These are phyloP conservation scores for Melopsittacus undulatus DNA, from an alignment of 2,797 vertebrate genomes.

Conservation along the genomic window DNA sequence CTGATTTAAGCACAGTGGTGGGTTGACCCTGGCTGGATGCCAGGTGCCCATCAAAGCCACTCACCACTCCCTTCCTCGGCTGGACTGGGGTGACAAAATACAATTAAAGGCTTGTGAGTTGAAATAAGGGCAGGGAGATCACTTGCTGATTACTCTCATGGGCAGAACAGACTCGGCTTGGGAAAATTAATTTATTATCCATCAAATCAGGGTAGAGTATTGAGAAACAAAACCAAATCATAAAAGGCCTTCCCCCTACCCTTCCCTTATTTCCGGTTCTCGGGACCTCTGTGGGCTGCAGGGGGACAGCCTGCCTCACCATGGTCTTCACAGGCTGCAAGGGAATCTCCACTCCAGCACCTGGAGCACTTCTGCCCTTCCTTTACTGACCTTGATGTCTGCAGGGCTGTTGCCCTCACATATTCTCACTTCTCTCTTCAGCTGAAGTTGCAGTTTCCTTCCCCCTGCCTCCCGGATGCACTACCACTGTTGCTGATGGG, in stretches of 20 bases:
- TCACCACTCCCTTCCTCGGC: not conserved
- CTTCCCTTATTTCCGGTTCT: not conserved
- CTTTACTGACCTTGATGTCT: not conserved
- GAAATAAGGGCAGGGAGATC: not conserved
- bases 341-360: not conserved
- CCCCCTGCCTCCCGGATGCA: not conserved
- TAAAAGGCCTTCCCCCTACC: not conserved
- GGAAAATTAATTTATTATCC: not conserved
- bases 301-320: not conserved
- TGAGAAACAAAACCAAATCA: not conserved
- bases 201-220: not conserved
- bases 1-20: not conserved
- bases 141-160: fast-evolving
- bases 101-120: fast-evolving
- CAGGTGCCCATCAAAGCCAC: not conserved
- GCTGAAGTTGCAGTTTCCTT: not conserved
- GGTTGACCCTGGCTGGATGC: not conserved
- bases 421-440: not conserved
- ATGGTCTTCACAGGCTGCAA: not conserved
- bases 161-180: not conserved
- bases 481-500: fast-evolving
- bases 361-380: not conserved
- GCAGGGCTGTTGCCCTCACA: not conserved
- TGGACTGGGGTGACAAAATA: not conserved
- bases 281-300: not conserved